Evolutionary conservation across 2,113 vertebrate genomes (phyloP).

Genomic region (Lampris incognitus): DNA sequence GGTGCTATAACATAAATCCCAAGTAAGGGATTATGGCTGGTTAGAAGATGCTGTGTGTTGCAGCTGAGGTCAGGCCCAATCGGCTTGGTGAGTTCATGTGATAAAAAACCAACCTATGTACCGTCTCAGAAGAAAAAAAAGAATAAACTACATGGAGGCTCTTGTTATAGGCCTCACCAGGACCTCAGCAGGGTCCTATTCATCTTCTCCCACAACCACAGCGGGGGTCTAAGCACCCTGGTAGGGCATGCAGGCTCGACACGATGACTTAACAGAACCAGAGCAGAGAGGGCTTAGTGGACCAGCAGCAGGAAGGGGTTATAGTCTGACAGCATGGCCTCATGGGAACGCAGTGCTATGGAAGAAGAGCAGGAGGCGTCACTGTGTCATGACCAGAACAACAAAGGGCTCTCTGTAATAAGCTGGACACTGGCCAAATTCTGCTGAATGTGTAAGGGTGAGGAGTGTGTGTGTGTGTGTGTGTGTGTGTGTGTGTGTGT

Average conservation of each 20-base stretch:
- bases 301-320: conserved; percentile 20
- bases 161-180: too few relatives aligned
- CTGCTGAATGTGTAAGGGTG: neutral
- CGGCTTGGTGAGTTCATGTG: too few relatives aligned
- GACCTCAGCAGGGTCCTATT: neutral
- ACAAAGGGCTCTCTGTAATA: conserved; percentile 37
- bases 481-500: conserved; percentile 9
- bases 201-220: conserved; percentile 1
- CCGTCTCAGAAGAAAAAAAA: neutral
- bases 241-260: neutral
- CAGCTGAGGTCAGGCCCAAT: too few relatives aligned
- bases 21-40: too few relatives aligned
- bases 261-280: conserved; percentile 11
- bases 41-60: too few relatives aligned
- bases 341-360: conserved; percentile 55
- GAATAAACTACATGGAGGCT: too few relatives aligned
- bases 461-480: neutral
- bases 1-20: neutral
- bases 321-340: conserved; percentile 39
- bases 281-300: conserved; percentile 19
- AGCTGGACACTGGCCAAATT: conserved; percentile 34
- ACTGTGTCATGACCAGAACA: conserved; percentile 55
- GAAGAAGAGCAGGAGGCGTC: conserved; percentile 22
- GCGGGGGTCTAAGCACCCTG: neutral
- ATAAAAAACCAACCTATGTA: neutral